phyloP scores from a whole-genome alignment of 2,797 vertebrate genomes.

The Arctocebus calabarensis region DNA sequence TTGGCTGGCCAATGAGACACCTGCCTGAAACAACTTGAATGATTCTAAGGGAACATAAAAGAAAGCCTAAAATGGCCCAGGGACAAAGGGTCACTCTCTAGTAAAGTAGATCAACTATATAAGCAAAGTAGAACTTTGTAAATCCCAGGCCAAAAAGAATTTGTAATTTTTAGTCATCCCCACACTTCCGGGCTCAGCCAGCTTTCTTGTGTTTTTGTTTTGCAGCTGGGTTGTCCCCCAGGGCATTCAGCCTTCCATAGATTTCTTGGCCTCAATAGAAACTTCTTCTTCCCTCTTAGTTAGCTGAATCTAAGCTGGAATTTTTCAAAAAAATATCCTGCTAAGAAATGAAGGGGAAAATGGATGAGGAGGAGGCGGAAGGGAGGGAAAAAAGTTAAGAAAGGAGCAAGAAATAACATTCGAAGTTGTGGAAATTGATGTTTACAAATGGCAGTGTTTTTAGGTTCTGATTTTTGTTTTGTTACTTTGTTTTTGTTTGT shows the following conservation, averaged over 20 bases:
- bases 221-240: constrained; percentile 50
- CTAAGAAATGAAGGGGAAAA: constrained; percentile 12
- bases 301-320: constrained; percentile 20
- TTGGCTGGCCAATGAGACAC: background rate
- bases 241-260: constrained; percentile 41
- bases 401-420: background rate
- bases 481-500: constrained; percentile 7
- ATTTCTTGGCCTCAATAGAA: constrained; percentile 52
- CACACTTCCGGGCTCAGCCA: constrained; percentile 27
- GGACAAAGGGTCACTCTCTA: background rate
- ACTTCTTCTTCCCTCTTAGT: constrained; percentile 32
- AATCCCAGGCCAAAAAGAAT: constrained; percentile 33
- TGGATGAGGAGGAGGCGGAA: background rate
- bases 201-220: constrained; percentile 45
- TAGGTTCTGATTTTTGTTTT: background rate
- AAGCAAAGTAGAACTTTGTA: constrained; percentile 32
- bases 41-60: background rate
- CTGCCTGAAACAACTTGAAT: constrained; percentile 39
- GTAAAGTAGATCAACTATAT: background rate
- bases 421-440: background rate
- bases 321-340: constrained; percentile 45
- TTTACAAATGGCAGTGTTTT: background rate
- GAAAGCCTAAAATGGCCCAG: background rate
- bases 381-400: background rate
- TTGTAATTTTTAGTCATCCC: background rate